Conservation (phyloP, 2,888 invertebrate genomes). For the Physocephala rufipes region DNA sequence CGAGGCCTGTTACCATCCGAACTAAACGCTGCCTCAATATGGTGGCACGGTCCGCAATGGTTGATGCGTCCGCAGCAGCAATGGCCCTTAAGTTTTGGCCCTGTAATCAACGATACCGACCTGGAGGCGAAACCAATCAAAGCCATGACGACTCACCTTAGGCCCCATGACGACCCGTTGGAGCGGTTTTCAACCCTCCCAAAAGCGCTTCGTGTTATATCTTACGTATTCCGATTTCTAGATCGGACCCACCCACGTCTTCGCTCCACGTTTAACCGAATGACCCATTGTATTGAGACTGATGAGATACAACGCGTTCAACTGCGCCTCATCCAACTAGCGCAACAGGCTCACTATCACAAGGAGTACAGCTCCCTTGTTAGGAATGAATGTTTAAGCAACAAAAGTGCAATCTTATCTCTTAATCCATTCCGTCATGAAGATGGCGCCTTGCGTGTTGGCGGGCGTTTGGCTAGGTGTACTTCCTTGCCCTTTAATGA, state of each 20-base stretch:
- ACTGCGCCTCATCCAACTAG: too few species aligned
- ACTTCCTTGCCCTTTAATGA: background rate
- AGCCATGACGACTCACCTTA: background rate
- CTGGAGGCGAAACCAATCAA: constrained; percentile 28
- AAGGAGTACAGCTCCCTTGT: too few species aligned
- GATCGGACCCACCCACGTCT: background rate
- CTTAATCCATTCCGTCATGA: background rate
- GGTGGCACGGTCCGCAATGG: constrained; percentile 36
- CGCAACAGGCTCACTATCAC: too few species aligned
- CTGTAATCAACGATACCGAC: constrained; percentile 8
- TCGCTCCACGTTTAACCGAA: background rate
- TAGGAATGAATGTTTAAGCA: too few species aligned
- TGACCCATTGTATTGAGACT: too few species aligned
- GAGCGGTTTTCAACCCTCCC: background rate
- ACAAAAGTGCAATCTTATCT: too few species aligned
- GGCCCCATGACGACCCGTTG: background rate
- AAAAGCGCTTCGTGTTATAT: background rate
- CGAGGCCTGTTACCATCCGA: constrained; percentile 25
- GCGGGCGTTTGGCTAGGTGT: background rate
- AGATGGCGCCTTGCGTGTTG: background rate
- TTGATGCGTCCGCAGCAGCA: background rate
- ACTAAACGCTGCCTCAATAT: constrained; percentile 16
- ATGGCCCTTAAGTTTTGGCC: too few species aligned
- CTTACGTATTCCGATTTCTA: background rate
- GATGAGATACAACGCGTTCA: too few species aligned